Evolutionary conservation across 2,888 invertebrate species (phyloP), one percentile per base, ranked within the genome.

Genomic region (Athripsodes cinereus): DNA sequence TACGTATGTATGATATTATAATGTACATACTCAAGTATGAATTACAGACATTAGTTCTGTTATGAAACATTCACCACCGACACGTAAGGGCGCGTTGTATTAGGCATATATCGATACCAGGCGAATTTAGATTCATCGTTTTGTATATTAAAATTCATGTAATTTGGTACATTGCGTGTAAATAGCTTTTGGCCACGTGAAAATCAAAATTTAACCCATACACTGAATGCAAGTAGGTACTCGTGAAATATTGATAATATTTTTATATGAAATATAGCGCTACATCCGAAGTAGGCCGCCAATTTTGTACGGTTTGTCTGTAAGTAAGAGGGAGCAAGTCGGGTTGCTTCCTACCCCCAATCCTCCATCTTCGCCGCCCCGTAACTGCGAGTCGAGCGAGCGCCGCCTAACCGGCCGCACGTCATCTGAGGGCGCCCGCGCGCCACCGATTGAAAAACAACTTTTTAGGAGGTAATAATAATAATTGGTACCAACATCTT

Each of bases 391-490:
- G 58, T 58, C 54, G 58, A 58, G 58, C 58, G 58, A 58, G 55
- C 55, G 58, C 58, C 58, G 54, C 58, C 58, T 46, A 46, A 55
- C 52, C 51, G 58, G 58, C 58, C 52, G 55, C 58, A 58, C 58
- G 58, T 58, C 54, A 54, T 40, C 44, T 35, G 34, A 50, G 20
- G 55, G 55, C 55, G 58, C 52, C 52, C 58, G 55, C 58, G 58
- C 58, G 58, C 58, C 55, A 54, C 58, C 47, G 54, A 55, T 50
- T 52, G 44, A 52, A 13, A 40, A 40, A 26, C 26, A 26, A 6
- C 10, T 3, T 6, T 26, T 26, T 3, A 10, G 10, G 26, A 26
- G 26, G 26, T 26, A 26, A 26, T 26, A 26, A 26, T 26, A 26
- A 26, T 26, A 26, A 26, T 26, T 26, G 3, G 10, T 26, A 26